Evolutionary conservation across 1,140 invertebrate species (phyloP).

Genomic region (Philotrypesis tridentata): DNA sequence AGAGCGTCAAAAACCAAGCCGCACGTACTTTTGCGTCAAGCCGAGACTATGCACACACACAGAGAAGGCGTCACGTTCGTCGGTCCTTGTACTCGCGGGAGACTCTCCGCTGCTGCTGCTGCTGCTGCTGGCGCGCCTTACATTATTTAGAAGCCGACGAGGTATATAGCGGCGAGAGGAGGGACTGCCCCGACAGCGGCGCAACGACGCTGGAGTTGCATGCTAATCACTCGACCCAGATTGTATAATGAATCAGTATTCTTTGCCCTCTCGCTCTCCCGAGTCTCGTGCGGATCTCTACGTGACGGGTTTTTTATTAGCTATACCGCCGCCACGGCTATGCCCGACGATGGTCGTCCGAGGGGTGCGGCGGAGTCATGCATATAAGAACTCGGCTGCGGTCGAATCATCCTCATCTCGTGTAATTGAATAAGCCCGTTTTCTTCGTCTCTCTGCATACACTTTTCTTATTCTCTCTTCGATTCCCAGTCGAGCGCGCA

Average conservation of each 20-base stretch:
- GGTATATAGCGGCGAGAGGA: no score
- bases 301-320: conserved; percentile 71
- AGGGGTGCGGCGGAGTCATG: not conserved
- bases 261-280: conserved; percentile 57
- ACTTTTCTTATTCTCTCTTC: no score
- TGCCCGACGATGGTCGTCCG: not conserved
- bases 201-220: conserved; percentile 66
- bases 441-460: not conserved
- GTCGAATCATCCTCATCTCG: conserved; percentile 7
- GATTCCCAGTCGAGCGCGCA: not conserved
- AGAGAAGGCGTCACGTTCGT: conserved; percentile 47
- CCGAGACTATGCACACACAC: conserved; percentile 1
- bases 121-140: conserved; percentile 58
- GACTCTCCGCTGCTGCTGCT: conserved; percentile 45
- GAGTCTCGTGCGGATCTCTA: conserved; percentile 53
- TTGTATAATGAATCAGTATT: conserved; percentile 75
- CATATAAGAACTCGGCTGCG: not conserved
- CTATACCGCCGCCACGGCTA: not conserved
- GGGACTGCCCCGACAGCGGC: conserved; percentile 40
- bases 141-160: conserved; percentile 72
- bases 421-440: conserved; percentile 26
- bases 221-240: conserved; percentile 74
- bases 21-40: conserved; percentile 30
- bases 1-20: not conserved
- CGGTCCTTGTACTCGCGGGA: conserved; percentile 46